Conservation (phyloP, 2,888 invertebrate species). For the Cybosia mesomella region DNA sequence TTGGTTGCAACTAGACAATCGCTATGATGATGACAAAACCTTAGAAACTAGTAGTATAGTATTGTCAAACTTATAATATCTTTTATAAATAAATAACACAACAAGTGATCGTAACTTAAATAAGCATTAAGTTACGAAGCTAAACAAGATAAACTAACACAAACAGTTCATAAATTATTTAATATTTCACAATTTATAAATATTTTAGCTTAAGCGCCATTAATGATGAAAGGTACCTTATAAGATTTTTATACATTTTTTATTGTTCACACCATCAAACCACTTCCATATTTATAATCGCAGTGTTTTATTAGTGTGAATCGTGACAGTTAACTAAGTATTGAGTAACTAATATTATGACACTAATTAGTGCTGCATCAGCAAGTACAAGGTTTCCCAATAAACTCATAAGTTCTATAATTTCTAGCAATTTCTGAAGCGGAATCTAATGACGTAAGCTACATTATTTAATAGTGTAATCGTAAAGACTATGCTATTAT, state of each 20-base stretch:
- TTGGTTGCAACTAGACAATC: too few species aligned
- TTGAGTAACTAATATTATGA: constrained; percentile 12
- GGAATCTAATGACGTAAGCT: constrained; percentile 33
- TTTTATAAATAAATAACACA: neutral
- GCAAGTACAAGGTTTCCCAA: constrained; percentile 35
- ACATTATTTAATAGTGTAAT: constrained; percentile 19
- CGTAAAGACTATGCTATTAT: constrained; percentile 3
- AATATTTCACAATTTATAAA: neutral
- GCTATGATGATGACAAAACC: too few species aligned
- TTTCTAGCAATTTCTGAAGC: constrained; percentile 33
- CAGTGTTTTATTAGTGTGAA: constrained; percentile 9
- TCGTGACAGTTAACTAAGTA: constrained; percentile 26
- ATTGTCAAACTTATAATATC: neutral
- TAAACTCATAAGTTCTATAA: constrained; percentile 23
- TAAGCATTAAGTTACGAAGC: neutral
- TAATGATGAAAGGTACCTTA: neutral
- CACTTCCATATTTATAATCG: neutral
- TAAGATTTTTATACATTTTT: neutral
- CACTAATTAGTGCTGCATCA: constrained; percentile 27
- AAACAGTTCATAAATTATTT: neutral
- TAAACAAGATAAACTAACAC: neutral
- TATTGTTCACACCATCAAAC: constrained; percentile 10
- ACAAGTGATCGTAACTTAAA: neutral
- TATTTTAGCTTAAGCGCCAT: constrained; percentile 1
- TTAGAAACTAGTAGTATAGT: too few species aligned